Evolutionary conservation across 2,888 invertebrate species (phyloP).

Genomic region (Troglohyphantes excavatus): DNA sequence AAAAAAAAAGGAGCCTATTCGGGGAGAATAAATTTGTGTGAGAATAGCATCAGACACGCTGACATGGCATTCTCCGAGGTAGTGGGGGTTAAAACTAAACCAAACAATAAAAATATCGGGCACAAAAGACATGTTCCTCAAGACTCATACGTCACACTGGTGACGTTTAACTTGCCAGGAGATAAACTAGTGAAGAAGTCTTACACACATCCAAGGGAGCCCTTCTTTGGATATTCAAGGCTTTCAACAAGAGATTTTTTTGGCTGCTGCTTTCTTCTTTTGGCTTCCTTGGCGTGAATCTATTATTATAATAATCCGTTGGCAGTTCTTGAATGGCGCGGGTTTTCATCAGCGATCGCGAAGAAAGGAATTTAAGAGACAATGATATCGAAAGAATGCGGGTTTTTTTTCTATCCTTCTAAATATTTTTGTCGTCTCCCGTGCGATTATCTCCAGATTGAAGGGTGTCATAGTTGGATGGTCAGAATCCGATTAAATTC

Average conservation of each 20-base stretch:
- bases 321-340: conserved; percentile 26
- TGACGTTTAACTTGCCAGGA: conserved; percentile 43
- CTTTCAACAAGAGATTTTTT: conserved; percentile 28
- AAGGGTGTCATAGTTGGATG: conserved; percentile 64
- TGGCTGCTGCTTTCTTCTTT: background rate
- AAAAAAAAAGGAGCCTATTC: background rate
- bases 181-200: conserved; percentile 57
- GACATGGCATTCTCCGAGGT: conserved; percentile 32
- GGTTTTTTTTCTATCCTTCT: background rate
- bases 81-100: conserved; percentile 15
- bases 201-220: conserved; percentile 31
- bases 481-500: conserved; percentile 61
- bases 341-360: conserved; percentile 42
- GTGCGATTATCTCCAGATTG: conserved; percentile 26
- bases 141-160: conserved; percentile 56
- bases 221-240: background rate
- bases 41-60: conserved; percentile 73
- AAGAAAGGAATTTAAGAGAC: conserved; percentile 71
- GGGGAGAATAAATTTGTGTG: conserved; percentile 60
- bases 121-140: conserved; percentile 43
- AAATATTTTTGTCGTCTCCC: background rate
- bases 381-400: conserved; percentile 12
- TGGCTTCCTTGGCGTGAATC: conserved; percentile 34
- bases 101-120: conserved; percentile 13
- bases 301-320: conserved; percentile 74